These are phyloP conservation scores for Phymastichus coffea DNA, from an alignment of 1,140 invertebrate genomes.

Conservation along the genomic window DNA sequence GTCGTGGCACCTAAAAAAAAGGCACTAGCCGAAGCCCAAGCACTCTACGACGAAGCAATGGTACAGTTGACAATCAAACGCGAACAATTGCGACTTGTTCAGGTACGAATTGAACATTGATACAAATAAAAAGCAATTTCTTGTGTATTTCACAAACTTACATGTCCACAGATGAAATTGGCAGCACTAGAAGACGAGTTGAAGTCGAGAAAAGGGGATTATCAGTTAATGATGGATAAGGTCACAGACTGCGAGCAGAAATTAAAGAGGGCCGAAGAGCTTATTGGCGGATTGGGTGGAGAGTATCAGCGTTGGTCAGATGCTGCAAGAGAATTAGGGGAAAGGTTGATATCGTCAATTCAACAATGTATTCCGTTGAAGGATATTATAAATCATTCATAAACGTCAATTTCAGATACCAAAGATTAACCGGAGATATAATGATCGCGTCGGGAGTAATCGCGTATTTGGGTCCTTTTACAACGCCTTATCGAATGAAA, in stretches of 20 bases:
- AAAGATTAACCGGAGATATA: conserved; percentile 70
- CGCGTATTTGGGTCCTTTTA: conserved; percentile 90
- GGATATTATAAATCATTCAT: background rate
- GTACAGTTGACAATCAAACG: conserved; percentile 73
- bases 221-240: conserved; percentile 73
- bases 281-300: conserved; percentile 83
- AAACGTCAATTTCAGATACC: conserved; percentile 55
- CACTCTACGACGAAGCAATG: conserved; percentile 67
- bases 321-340: conserved; percentile 73
- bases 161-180: conserved; percentile 43
- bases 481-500: conserved; percentile 69
- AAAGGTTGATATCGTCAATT: conserved; percentile 53
- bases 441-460: conserved; percentile 85
- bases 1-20: conserved; percentile 84
- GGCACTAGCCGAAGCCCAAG: conserved; percentile 76
- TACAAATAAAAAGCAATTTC: no score
- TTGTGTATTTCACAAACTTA: no score
- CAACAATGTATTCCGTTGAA: no score
- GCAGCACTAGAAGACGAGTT: conserved; percentile 63
- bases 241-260: conserved; percentile 87
- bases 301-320: conserved; percentile 81
- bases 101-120: conserved; percentile 33
- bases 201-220: conserved; percentile 56
- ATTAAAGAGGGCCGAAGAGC: conserved; percentile 87
- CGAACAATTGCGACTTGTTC: conserved; percentile 67